Evolutionary conservation across 2,797 vertebrate genomes (phyloP).

Genomic region (Circus cinereus): DNA sequence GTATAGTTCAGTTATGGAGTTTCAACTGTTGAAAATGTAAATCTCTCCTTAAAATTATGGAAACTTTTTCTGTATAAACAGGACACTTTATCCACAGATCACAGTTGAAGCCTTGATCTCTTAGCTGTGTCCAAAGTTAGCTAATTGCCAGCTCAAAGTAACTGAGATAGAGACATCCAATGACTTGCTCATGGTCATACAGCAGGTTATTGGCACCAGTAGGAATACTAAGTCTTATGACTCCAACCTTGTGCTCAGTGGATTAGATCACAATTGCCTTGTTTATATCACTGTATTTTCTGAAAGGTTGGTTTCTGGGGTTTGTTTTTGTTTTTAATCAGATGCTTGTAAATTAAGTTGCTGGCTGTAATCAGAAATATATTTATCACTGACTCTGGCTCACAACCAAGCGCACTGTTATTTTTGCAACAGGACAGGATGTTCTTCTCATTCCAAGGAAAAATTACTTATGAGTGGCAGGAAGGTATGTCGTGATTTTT

Average conservation of each 20-base stretch:
- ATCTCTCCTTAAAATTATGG: not conserved
- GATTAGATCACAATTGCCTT: not conserved
- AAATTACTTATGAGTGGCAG: not conserved
- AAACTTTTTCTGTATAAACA: not conserved
- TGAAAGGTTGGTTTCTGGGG: not conserved
- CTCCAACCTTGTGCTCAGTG: not conserved
- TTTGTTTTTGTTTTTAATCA: not conserved
- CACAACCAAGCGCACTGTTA: slow-evolving; percentile 17
- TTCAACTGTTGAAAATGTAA: not conserved
- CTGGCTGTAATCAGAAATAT: slow-evolving; percentile 39
- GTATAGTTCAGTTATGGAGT: not conserved
- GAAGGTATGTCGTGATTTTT: not conserved
- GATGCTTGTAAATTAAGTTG: slow-evolving; percentile 25
- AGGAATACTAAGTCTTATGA: not conserved
- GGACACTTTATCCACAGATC: not conserved
- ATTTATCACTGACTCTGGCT: slow-evolving; percentile 41
- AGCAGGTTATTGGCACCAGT: not conserved
- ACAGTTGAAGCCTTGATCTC: not conserved
- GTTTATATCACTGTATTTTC: not conserved
- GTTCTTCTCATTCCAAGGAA: slow-evolving; percentile 13
- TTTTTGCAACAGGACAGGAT: slow-evolving; percentile 22
- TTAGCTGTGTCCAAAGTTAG: not conserved
- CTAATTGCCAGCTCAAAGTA: not conserved
- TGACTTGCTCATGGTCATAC: not conserved
- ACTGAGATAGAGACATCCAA: not conserved